These are phyloP conservation scores for Pempheris klunzingeri DNA, from an alignment of 2,797 vertebrate genomes.

Conservation along the genomic window DNA sequence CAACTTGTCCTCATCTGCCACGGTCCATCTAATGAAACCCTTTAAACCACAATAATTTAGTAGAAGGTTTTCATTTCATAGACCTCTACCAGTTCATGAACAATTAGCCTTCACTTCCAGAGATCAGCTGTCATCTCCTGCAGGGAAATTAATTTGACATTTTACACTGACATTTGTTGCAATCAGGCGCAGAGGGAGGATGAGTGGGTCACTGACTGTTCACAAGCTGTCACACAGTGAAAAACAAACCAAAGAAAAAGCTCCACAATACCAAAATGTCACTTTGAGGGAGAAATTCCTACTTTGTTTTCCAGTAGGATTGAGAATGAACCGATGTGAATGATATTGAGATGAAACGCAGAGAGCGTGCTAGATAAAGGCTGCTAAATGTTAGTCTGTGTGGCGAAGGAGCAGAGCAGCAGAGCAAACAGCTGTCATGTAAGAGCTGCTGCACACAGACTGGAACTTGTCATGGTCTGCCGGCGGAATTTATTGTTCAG, in stretches of 20 bases:
- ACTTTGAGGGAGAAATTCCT: neutral
- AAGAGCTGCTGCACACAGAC: neutral
- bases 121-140: neutral
- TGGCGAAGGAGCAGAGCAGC: neutral
- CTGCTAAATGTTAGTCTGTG: neutral
- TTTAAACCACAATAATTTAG: neutral
- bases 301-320: neutral
- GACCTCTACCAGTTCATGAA: neutral
- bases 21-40: neutral
- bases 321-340: neutral
- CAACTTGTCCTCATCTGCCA: neutral
- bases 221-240: constrained; percentile 4
- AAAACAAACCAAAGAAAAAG: neutral
- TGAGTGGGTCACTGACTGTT: constrained; percentile 4
- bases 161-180: neutral
- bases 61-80: neutral
- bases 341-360: neutral
- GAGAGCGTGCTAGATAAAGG: neutral
- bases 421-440: constrained; percentile 17
- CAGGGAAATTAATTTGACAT: constrained; percentile 3
- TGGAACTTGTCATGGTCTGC: neutral
- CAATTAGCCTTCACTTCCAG: neutral
- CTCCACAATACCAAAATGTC: neutral
- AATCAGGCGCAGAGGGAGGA: neutral
- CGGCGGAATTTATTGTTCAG: neutral